Conservation (phyloP, 2,888 invertebrate species). For the Pheosia gnoma region DNA sequence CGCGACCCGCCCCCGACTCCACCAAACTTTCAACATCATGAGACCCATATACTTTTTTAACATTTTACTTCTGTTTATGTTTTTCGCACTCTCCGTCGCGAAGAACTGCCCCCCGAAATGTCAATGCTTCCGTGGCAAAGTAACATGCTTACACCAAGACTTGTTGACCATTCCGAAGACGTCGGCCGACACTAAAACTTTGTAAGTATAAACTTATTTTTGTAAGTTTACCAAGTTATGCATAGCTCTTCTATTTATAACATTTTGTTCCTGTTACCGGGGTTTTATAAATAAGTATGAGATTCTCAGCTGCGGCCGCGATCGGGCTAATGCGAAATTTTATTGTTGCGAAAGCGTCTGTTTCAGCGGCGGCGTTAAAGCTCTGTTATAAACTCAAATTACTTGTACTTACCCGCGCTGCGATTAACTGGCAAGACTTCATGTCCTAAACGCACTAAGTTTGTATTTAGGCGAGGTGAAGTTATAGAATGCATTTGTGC, state of each 20-base stretch:
- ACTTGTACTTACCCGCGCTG: slow-evolving; percentile 6
- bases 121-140: slow-evolving; percentile 59
- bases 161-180: slow-evolving; percentile 59
- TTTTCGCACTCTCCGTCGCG: slow-evolving; percentile 37
- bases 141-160: slow-evolving; percentile 64
- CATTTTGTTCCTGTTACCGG: slow-evolving; percentile 32
- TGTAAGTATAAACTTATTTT: slow-evolving; percentile 61
- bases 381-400: slow-evolving; percentile 15
- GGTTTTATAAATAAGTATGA: slow-evolving; percentile 47
- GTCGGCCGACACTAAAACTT: slow-evolving; percentile 60
- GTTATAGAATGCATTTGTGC: not conserved
- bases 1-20: slow-evolving; percentile 18
- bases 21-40: slow-evolving; percentile 40
- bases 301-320: slow-evolving; percentile 36
- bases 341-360: slow-evolving; percentile 54
- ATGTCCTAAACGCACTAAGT: not conserved
- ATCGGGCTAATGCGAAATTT: slow-evolving; percentile 45
- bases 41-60: slow-evolving; percentile 43
- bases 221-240: slow-evolving; percentile 27
- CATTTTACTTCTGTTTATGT: slow-evolving; percentile 52
- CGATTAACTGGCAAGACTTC: not conserved
- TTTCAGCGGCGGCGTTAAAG: slow-evolving; percentile 29
- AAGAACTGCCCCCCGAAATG: slow-evolving; percentile 64
- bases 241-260: slow-evolving; percentile 33
- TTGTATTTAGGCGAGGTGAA: not conserved